Conservation (phyloP, 2,888 invertebrate genomes). For the Lucinisca nassula region DNA sequence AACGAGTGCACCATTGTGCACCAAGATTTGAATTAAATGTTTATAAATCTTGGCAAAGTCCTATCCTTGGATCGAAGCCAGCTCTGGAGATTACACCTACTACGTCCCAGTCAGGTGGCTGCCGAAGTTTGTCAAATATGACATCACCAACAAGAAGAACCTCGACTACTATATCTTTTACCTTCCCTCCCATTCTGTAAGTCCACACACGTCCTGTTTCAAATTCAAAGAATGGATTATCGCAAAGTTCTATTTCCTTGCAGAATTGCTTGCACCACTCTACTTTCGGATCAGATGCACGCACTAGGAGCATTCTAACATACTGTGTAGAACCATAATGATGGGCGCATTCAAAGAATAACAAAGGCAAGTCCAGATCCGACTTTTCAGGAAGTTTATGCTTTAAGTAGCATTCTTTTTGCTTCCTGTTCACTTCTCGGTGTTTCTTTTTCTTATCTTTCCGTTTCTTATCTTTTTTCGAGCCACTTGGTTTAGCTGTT, state of each 20-base stretch:
- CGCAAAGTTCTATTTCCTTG: conserved; percentile 59
- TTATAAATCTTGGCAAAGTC: too few species aligned
- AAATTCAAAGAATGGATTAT: conserved; percentile 66
- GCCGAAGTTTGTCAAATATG: conserved; percentile 47
- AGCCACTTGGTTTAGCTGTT: background rate
- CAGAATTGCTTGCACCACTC: conserved; percentile 67
- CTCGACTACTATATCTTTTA: conserved; percentile 46
- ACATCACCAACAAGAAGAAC: conserved; percentile 66
- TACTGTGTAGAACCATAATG: conserved; percentile 65
- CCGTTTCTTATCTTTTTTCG: conserved; percentile 31
- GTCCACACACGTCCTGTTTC: conserved; percentile 62
- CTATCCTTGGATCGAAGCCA: conserved; percentile 68
- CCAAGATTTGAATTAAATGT: too few species aligned
- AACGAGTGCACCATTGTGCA: too few species aligned
- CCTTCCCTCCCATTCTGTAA: conserved; percentile 25
- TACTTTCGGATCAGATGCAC: conserved; percentile 49
- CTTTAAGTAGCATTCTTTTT: conserved; percentile 65
- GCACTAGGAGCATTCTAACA: conserved; percentile 56
- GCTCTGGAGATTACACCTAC: conserved; percentile 66
- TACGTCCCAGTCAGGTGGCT: conserved; percentile 60
- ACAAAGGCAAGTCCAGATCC: conserved; percentile 39
- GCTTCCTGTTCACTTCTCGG: conserved; percentile 43
- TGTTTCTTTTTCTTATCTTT: conserved; percentile 25
- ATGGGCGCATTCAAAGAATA: conserved; percentile 71
- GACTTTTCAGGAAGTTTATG: conserved; percentile 49